Evolutionary conservation across 2,113 vertebrate species (phyloP), one percentile per base, ranked within the genome.

Genomic region (Entelurus aequoreus): DNA sequence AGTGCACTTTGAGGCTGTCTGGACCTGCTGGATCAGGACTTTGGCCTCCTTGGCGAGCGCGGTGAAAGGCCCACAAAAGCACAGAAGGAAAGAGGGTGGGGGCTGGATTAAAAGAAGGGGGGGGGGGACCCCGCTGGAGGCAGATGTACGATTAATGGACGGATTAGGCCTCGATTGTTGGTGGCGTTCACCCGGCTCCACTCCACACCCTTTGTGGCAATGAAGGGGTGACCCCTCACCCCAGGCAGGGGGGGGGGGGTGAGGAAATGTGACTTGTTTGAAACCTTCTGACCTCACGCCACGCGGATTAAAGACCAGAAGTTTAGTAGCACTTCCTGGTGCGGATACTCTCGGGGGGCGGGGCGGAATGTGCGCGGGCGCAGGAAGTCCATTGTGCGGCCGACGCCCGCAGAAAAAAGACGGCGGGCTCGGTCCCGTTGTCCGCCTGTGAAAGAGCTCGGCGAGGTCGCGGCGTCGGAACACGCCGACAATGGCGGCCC

Each of bases 131-230:
- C 68, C 19, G 65, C 86, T 87, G 88, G 83, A 87, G 90, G 90
- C 91, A 93, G 92, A 94, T 94, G 92, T 90, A 93, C 76, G 71
- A 87, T 91, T 82, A 92, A 93, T 12, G 42, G 93, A 91, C 91
- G 91, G 94, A 96, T 95, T 97, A 96, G 92, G 90, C 90, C 54
- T 84, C 89, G 91, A 88, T 87, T 89, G 88, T 90, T 86, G 88
- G 90, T 91, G 88, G 91, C 42, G 49, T 89, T 88, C 69, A 90
- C 61, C 60, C 68, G 2, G 64, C 63, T 65, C 63, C 6, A 48
- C 85, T 88, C 79, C 81, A 80, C 57, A 77, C 90, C 56, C 87
- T 92, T 94, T 94, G 89, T 94, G 85, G 65, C 11, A 46, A 46
- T 46, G 11, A 46, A 46, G 42, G 42, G 10, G 42, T 1, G 42